phyloP scores from a whole-genome alignment of 2,888 invertebrate species.

The Diaphora mendica region DNA sequence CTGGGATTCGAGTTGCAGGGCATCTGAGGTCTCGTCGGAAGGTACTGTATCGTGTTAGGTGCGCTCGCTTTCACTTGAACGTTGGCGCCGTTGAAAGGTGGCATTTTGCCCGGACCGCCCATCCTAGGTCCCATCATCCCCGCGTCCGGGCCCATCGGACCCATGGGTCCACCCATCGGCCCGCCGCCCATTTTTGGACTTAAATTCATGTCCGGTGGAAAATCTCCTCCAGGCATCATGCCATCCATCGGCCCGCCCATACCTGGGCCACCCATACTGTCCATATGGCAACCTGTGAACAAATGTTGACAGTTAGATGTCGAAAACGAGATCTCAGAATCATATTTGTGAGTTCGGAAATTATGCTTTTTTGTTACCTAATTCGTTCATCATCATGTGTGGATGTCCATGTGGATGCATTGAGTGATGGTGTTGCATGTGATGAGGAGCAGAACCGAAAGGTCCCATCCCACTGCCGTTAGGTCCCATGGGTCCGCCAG shows the following conservation, averaged over 20 bases:
- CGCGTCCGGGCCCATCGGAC: constrained; percentile 82
- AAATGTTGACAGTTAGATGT: background rate
- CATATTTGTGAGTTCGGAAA: background rate
- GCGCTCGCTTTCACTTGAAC: constrained; percentile 98
- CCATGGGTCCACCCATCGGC: constrained; percentile 84
- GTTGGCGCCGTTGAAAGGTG: constrained; percentile 89
- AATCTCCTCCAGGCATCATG: constrained; percentile 84
- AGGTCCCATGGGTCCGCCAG: constrained; percentile 76
- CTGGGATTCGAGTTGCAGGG: constrained; percentile 89
- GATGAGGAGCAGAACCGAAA: constrained; percentile 76
- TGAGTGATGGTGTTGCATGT: constrained; percentile 81
- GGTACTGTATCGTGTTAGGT: constrained; percentile 99
- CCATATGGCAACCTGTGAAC: constrained; percentile 81
- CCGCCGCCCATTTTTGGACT: constrained; percentile 89
- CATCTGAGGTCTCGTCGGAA: constrained; percentile 97
- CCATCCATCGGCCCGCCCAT: constrained; percentile 84
- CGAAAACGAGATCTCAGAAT: background rate
- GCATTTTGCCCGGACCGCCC: constrained; percentile 85
- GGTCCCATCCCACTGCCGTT: constrained; percentile 74
- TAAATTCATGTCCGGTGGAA: constrained; percentile 85
- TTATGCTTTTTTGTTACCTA: constrained; percentile 65
- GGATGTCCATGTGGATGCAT: constrained; percentile 83
- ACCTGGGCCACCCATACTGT: constrained; percentile 82
- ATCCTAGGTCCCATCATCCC: constrained; percentile 90
- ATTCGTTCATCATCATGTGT: constrained; percentile 85